These are phyloP conservation scores for Galago senegalensis DNA, from an alignment of 2,797 vertebrate species.

Conservation along the genomic window DNA sequence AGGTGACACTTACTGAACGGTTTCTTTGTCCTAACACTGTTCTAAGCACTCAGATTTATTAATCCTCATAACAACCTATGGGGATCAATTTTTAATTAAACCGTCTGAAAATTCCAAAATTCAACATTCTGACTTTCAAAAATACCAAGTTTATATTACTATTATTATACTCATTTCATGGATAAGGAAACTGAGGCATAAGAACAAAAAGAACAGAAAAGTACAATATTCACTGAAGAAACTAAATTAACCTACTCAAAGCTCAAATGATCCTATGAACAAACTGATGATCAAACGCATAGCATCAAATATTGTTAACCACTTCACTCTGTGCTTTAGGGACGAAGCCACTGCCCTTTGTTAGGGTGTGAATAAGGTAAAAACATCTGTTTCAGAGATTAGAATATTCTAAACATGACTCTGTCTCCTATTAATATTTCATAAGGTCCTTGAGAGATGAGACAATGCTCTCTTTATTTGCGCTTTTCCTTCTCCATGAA, in stretches of 20 bases:
- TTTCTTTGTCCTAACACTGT: neutral
- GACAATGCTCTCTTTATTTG: neutral
- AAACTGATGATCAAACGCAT: neutral
- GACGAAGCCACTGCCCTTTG: neutral
- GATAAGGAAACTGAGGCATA: neutral
- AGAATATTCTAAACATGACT: neutral
- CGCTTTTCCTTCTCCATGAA: neutral
- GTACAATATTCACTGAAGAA: neutral
- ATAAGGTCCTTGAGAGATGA: neutral
- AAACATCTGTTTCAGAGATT: neutral
- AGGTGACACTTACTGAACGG: neutral
- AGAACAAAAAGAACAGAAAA: too few relatives aligned
- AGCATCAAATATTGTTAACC: neutral
- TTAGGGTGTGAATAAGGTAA: neutral
- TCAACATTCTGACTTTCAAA: conserved; percentile 28
- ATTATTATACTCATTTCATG: neutral
- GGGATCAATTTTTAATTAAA: neutral
- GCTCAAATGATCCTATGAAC: neutral
- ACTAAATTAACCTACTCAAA: neutral
- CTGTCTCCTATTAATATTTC: neutral
- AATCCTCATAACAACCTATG: neutral
- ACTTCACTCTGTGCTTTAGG: neutral
- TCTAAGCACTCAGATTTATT: neutral
- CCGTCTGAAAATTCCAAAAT: neutral
- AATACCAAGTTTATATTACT: neutral